Evolutionary conservation across 2,888 invertebrate genomes (phyloP).

Genomic region (Meteorus cinctellus): DNA sequence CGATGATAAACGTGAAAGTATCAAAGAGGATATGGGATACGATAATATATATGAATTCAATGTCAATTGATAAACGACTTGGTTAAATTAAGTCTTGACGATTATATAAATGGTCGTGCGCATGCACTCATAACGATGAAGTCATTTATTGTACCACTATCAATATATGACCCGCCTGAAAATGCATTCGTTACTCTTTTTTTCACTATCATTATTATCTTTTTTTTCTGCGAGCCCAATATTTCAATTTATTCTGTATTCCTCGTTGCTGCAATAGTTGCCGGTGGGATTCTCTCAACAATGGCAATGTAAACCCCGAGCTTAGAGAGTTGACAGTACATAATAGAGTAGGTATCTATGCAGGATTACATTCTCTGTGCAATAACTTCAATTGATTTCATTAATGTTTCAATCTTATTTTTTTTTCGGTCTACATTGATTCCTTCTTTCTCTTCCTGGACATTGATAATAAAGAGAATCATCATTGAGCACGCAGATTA

Average conservation of each 20-base stretch:
- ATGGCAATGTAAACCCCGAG: neutral
- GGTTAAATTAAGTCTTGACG: neutral
- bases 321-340: neutral
- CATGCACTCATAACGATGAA: neutral
- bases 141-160: neutral
- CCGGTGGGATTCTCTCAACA: neutral
- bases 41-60: neutral
- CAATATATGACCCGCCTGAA: neutral
- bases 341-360: neutral
- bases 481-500: no score
- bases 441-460: neutral
- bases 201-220: neutral
- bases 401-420: neutral
- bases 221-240: neutral
- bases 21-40: neutral
- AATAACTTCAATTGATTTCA: slow-evolving; percentile 3
- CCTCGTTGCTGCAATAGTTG: slow-evolving; percentile 1
- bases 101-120: neutral
- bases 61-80: slow-evolving; percentile 1
- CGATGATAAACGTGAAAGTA: neutral
- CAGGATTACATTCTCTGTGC: slow-evolving; percentile 7
- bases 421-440: neutral
- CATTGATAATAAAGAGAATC: no score
- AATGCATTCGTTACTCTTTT: neutral
- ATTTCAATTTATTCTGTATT: slow-evolving; percentile 3